These are phyloP conservation scores for Sisor rabdophorus DNA, from an alignment of 2,113 vertebrate genomes.

Conservation along the genomic window DNA sequence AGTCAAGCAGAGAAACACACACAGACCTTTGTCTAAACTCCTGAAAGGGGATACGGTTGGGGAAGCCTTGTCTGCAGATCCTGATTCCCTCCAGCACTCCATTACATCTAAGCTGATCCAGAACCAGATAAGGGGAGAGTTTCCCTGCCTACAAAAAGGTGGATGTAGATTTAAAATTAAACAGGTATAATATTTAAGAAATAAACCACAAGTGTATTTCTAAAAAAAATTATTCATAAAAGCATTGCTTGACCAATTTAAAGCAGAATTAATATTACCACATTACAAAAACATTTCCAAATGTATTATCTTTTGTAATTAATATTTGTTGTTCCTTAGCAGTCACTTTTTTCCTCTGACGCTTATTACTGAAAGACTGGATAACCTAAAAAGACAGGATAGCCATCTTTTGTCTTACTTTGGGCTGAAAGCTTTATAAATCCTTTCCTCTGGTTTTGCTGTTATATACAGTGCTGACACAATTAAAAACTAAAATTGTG, in stretches of 20 bases:
- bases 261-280: background rate
- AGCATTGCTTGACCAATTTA: too few relatives aligned
- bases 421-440: background rate
- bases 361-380: too few relatives aligned
- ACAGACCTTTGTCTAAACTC: slow-evolving; percentile 87
- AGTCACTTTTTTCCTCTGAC: background rate
- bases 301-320: background rate
- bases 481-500: too few relatives aligned
- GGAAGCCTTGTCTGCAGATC: slow-evolving; percentile 90
- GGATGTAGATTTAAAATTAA: background rate
- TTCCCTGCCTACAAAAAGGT: slow-evolving; percentile 75
- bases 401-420: too few relatives aligned
- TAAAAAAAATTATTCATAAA: background rate
- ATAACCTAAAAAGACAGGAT: too few relatives aligned
- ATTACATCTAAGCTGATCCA: slow-evolving; percentile 87
- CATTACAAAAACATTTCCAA: too few relatives aligned
- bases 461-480: too few relatives aligned
- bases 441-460: too few relatives aligned
- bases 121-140: slow-evolving; percentile 76
- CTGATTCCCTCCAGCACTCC: slow-evolving; percentile 89
- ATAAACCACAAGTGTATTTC: background rate
- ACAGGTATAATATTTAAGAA: background rate
- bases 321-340: background rate
- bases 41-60: slow-evolving; percentile 90
- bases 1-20: slow-evolving; percentile 16